These are phyloP conservation scores for Cariama cristata DNA, from an alignment of 2,113 vertebrate species.

Conservation along the genomic window DNA sequence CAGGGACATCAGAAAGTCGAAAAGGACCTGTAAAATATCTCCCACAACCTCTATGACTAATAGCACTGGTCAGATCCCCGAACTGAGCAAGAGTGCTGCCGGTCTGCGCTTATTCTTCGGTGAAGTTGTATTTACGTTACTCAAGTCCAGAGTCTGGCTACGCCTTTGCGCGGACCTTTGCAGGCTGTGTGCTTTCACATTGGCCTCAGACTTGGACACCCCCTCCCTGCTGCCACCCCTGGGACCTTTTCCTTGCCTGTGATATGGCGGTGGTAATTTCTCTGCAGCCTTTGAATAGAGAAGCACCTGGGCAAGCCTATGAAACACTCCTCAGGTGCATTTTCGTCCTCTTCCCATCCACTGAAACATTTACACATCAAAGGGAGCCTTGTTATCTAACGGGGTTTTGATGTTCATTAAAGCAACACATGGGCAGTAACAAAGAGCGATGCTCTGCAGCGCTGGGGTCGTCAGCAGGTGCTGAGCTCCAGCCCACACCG, in stretches of 20 bases:
- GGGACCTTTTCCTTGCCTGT: not conserved
- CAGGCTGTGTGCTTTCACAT: not conserved
- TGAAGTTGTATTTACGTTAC: not conserved
- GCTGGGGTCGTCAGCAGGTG: rapidly evolving
- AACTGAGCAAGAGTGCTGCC: not conserved
- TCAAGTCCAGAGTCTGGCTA: not conserved
- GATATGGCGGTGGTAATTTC: not conserved
- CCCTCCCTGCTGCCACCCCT: not conserved
- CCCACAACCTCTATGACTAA: not conserved
- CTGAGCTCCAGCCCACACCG: not conserved
- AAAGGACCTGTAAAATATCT: not conserved
- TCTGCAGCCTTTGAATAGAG: not conserved
- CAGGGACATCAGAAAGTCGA: not conserved
- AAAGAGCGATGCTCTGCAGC: not conserved
- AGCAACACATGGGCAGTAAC: not conserved
- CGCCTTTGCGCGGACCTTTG: not conserved
- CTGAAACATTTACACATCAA: conserved; percentile 3
- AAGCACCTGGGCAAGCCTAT: not conserved
- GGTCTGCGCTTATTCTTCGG: not conserved
- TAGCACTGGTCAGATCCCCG: not conserved
- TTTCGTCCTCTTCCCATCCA: not conserved
- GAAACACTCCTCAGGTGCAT: not conserved
- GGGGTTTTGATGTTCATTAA: not conserved
- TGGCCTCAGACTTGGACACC: not conserved
- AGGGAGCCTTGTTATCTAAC: not conserved